Evolutionary conservation across 1,140 invertebrate genomes (phyloP).

Genomic region (Panagrolaimus sp.): DNA sequence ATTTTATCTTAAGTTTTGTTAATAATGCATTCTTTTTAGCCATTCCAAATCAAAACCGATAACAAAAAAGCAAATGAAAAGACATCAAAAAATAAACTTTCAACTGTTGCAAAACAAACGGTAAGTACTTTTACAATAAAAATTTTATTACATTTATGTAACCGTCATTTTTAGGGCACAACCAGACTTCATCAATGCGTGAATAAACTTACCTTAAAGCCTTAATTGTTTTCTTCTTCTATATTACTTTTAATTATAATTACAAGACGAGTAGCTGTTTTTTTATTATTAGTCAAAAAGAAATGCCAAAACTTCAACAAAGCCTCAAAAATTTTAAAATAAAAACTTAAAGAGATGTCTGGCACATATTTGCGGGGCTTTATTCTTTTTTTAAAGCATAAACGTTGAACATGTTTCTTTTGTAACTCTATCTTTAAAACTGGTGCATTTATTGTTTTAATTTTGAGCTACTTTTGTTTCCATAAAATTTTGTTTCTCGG

Average conservation of each 20-base stretch:
- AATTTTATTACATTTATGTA: not conserved
- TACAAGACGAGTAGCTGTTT: not conserved
- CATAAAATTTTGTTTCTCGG: too few relatives aligned
- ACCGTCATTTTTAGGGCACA: not conserved
- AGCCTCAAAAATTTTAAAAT: too few relatives aligned
- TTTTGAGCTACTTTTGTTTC: not conserved
- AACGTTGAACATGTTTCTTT: not conserved
- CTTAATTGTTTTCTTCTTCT: too few relatives aligned
- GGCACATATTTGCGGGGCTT: not conserved
- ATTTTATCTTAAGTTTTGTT: not conserved
- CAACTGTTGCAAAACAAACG: not conserved
- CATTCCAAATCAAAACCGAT: not conserved
- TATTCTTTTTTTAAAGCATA: not conserved
- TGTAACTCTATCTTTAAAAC: not conserved
- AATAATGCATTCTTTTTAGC: not conserved
- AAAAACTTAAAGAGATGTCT: too few relatives aligned
- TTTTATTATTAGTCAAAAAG: not conserved
- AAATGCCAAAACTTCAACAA: too few relatives aligned
- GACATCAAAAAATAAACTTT: not conserved
- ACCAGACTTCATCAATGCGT: too few relatives aligned
- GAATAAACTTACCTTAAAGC: too few relatives aligned
- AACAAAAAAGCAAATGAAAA: not conserved
- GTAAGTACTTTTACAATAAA: not conserved
- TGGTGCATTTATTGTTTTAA: slow-evolving; percentile 11
- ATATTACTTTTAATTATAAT: not conserved